Evolutionary conservation across 2,113 vertebrate species (phyloP).

Genomic region (Orientallactaga bullata): DNA sequence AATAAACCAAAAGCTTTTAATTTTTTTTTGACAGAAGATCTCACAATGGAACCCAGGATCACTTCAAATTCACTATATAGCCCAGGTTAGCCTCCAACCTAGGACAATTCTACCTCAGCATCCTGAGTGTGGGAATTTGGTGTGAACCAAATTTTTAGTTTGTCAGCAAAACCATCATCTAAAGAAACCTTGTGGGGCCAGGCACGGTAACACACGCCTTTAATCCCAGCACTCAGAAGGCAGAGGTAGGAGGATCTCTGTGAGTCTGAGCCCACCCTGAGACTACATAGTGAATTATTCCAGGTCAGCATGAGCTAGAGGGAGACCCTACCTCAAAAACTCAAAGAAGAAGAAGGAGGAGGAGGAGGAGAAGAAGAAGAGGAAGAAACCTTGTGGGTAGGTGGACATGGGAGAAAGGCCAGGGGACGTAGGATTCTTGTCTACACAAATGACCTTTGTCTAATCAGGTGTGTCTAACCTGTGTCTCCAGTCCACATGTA

Average conservation of each 20-base stretch:
- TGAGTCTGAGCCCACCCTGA: too few relatives aligned
- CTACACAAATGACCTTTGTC: not conserved
- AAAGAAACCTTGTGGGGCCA: not conserved
- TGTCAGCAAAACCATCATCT: not conserved
- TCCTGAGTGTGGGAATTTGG: not conserved
- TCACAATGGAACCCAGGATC: not conserved
- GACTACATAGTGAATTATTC: too few relatives aligned
- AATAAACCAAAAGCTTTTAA: not conserved
- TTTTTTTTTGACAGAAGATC: not conserved
- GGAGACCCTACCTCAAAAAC: too few relatives aligned
- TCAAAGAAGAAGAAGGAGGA: not conserved
- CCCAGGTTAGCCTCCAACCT: not conserved
- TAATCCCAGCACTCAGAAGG: too few relatives aligned
- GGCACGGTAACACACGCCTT: too few relatives aligned
- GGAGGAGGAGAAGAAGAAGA: too few relatives aligned
- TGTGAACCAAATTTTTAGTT: not conserved
- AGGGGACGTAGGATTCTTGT: not conserved
- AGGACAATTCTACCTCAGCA: not conserved
- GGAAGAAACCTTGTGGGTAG: too few relatives aligned
- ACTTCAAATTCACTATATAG: not conserved
- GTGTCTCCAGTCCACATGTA: not conserved
- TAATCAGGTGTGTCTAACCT: too few relatives aligned
- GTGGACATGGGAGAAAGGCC: not conserved
- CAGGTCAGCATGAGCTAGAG: too few relatives aligned
- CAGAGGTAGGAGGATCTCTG: too few relatives aligned